A percentile compares a stretch with the other conserved stretches of the same genome.
Conservation (phyloP, 2,888 invertebrate genomes). For the Meloe dianella region DNA sequence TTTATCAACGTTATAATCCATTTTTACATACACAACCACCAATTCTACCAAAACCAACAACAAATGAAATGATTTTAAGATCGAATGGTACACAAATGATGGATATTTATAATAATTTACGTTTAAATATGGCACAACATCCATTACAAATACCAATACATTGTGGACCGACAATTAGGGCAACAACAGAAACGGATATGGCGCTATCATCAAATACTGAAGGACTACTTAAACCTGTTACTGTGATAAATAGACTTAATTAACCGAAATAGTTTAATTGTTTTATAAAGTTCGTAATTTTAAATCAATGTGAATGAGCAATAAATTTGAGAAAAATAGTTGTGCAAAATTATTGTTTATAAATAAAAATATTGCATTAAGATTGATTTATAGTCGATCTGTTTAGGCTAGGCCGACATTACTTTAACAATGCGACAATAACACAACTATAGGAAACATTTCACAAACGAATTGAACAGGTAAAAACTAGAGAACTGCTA, state of each 20-base stretch:
- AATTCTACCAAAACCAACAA: slow-evolving; percentile 37
- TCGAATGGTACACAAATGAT: slow-evolving; percentile 27
- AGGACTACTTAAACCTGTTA: slow-evolving; percentile 52
- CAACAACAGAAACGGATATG: slow-evolving; percentile 29
- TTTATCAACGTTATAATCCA: slow-evolving; percentile 71
- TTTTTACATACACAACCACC: slow-evolving; percentile 59
- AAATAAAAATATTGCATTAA: not conserved
- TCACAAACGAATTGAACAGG: too few species aligned
- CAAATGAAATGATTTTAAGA: not conserved
- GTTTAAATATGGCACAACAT: slow-evolving; percentile 46
- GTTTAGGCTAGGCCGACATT: not conserved
- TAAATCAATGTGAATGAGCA: slow-evolving; percentile 12
- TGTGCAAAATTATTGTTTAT: slow-evolving; percentile 11
- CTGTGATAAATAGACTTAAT: slow-evolving; percentile 52
- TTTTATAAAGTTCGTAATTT: slow-evolving; percentile 26
- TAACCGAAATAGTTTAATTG: slow-evolving; percentile 6
- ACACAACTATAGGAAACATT: too few species aligned
- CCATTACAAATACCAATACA: slow-evolving; percentile 45
- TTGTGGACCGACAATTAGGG: slow-evolving; percentile 12
- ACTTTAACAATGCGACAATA: too few species aligned
- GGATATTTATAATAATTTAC: slow-evolving; percentile 49
- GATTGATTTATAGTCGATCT: not conserved
- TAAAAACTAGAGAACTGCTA: too few species aligned
- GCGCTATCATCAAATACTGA: slow-evolving; percentile 28
- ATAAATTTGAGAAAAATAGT: not conserved